Base-by-base conservation (phyloP, 1,140 invertebrate genomes). In the Sarcophaga peregrina region DNA sequence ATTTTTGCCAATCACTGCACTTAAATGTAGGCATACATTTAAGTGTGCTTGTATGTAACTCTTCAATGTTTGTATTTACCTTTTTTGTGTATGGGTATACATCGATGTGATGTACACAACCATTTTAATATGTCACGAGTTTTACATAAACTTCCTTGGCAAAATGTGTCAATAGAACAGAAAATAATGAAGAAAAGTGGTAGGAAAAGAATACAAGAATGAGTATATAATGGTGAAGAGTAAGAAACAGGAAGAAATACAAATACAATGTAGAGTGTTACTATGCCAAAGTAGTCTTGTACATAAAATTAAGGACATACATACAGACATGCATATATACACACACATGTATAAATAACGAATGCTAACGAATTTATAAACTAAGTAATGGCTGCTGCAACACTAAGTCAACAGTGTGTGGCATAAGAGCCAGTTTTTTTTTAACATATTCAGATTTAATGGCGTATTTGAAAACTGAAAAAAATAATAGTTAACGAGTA, bases 111-210 rank as follows among this genome's bases (percentile, higher is more conserved):
- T 62, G 11, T 15, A 15, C 6, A 37, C 4, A 37, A 37, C 25
- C n/a, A n/a, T 58, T 58, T 58, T 58, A 68, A 68, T 68, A 25
- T 68, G 62, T 68, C 62, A 68, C 62, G 62, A 68, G 62, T 25
- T 68, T 68, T 25, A 25, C 62, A 68, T 68, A 68, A 68, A 68
- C 62, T 68, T 68, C 17, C 17, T 68, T 68, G 17, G n/a, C n/a
- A 68, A 68, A 68, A 68, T 68, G 17, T 68, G 62, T 25, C 62
- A 68, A 68, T 68, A 68, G 62, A 68, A 25, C 17, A 68, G n/a
- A 68, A 68, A 8, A 62, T n/a, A 62, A 62, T n/a, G n/a, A 37
- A 37, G 25, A 37, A 37, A 37, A 37, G 25, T 37, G 25, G 25
- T 37, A 2, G 25, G 25, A 37, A 37, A 37, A 37, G 25, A 2